Evolutionary conservation across 2,113 vertebrate species (phyloP).

Genomic region (Oreochromis tanganicae): DNA sequence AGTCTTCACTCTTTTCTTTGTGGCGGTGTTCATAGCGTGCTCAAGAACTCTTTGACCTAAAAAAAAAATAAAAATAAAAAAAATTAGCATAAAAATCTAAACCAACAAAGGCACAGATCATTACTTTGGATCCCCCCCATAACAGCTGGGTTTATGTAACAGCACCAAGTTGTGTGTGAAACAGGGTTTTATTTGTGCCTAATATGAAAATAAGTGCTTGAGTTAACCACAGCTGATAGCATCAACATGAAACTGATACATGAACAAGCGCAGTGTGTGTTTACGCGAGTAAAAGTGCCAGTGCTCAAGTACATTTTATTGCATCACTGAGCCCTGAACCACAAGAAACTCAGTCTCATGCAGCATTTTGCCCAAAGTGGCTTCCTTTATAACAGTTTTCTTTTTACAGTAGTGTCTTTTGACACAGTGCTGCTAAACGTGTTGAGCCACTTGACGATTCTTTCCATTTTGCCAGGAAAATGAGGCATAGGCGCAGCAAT

Average conservation of each 20-base stretch:
- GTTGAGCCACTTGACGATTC: fast-evolving
- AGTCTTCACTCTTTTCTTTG: too few relatives aligned
- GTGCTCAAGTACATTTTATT: background rate
- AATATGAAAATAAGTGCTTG: background rate
- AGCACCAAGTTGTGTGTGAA: background rate
- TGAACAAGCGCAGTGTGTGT: background rate
- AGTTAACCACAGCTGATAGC: conserved; percentile 1
- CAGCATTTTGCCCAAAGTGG: background rate
- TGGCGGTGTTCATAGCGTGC: conserved; percentile 32
- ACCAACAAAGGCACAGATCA: background rate
- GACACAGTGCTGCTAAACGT: background rate
- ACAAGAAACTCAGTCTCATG: background rate
- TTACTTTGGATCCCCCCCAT: background rate
- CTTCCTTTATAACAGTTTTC: background rate
- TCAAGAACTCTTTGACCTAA: conserved; percentile 72
- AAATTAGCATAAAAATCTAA: background rate
- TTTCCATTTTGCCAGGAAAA: background rate
- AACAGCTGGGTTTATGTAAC: background rate
- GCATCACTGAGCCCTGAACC: background rate
- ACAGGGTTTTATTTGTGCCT: background rate
- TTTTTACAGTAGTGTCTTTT: background rate
- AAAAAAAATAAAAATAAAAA: background rate
- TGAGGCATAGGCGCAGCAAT: background rate
- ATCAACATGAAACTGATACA: conserved; percentile 23
- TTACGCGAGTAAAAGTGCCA: background rate